Evolutionary conservation across 2,113 vertebrate genomes (phyloP).

Genomic region (Amia ocellicauda): DNA sequence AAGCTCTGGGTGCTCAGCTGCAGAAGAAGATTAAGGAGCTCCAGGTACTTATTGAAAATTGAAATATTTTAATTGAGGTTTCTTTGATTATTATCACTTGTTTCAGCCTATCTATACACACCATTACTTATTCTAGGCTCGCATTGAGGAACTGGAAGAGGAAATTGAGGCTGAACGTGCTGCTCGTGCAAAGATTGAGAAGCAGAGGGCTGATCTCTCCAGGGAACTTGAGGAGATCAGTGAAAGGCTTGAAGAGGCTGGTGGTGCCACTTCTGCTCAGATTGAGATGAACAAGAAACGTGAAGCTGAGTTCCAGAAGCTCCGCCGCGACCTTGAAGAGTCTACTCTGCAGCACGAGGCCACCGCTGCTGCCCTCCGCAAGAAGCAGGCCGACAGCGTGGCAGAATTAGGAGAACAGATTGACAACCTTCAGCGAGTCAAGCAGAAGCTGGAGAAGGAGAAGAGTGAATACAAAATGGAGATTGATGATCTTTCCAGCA

Average conservation of each 20-base stretch:
- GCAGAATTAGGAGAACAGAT: conserved; percentile 87
- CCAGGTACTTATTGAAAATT: conserved; percentile 36
- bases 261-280: conserved; percentile 63
- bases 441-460: conserved; percentile 90
- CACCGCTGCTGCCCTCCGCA: conserved; percentile 52
- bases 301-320: conserved; percentile 71
- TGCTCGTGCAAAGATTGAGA: conserved; percentile 58
- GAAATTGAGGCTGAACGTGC: conserved; percentile 66
- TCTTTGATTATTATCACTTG: neutral
- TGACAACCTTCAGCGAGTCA: conserved; percentile 82
- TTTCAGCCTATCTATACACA: too few species aligned
- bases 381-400: conserved; percentile 81
- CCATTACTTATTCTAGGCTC: conserved; percentile 43
- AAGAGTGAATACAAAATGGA: conserved; percentile 91
- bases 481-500: conserved; percentile 77
- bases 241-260: conserved; percentile 64
- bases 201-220: conserved; percentile 56
- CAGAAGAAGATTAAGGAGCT: conserved; percentile 71
- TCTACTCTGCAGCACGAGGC: conserved; percentile 72
- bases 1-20: conserved; percentile 60
- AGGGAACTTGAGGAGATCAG: conserved; percentile 73
- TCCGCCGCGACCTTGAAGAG: conserved; percentile 69
- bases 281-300: conserved; percentile 72
- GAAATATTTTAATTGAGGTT: neutral
- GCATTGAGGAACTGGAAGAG: conserved; percentile 66